Base-by-base conservation (phyloP, 30 jellyfish, hydroid and myxozoan species). In the Cassiopea xamachana region DNA sequence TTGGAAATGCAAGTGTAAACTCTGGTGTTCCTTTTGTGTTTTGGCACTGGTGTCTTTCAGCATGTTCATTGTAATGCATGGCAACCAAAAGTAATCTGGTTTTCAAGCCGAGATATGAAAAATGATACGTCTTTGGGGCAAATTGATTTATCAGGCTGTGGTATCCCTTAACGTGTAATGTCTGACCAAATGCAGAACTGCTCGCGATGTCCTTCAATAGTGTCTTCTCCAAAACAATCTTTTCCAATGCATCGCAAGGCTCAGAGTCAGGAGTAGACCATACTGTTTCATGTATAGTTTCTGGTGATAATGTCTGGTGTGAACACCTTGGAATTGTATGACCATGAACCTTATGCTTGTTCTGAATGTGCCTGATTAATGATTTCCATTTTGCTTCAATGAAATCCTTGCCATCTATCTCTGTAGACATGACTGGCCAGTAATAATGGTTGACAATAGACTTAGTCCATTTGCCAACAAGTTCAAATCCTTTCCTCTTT, bases 351-450 rank as follows among this genome's bases (percentile, higher is more conserved):
- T 81, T 60, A 59, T 81, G 89, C 89, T 59, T 67, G 80, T 81
- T 81, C 80, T 81, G 89, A 81, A 81, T 44, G 64, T 81, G 89
- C 59, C 80, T 59, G 80, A 81, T 77, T 59, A 67, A 58, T 51
- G 89, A 67, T 81, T 51, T 51, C 89, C 69, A 77, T 77, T 77
- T 77, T 77, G 48, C 87, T 71, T 13, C 39, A 68, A 83, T 83
- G 50, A 83, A 86, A 48, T 83, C 87, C 74, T 67, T 83, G 72
- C 67, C 67, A 58, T 69, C 91, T 62, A 83, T 67, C 61, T 71
- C 85, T 67, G 91, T 85, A 50, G 93, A 85, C 93, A 85, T 73
- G 79, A 85, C 87, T 85, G 96, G 81, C 92, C 96, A 81, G 48
- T 73, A 80, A 79, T 73, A 88, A 78, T 87, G 92, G 90, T 87